Base-by-base conservation (phyloP, 2,888 invertebrate species). In the Nebria salina region DNA sequence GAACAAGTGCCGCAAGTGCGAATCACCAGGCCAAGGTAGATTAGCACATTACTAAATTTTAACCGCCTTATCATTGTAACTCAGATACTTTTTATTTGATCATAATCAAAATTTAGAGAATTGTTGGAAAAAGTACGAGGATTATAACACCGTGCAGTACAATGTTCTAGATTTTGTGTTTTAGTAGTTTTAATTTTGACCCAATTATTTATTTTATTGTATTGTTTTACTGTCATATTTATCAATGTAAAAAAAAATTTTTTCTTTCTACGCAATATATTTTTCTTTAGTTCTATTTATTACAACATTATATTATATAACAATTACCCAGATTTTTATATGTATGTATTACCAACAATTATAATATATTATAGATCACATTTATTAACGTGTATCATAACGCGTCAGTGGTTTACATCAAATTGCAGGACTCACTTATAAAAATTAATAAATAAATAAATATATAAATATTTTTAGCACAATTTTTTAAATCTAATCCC, bases 401-500 rank as follows among this genome's bases (percentile, higher is more conserved):
- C 43, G 20, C 20, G 20, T 20, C 9, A 43, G 43, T 43, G 43
- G 7, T 43, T 43, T 9, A 43, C 43, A 8, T 43, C 20, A 20
- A 20, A 20, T 20, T 20, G 20, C 20, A 43, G 43, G 7, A 43
- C 43, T 43, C 43, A 43, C 43, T 9, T 43, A 43, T 43, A 43
- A 43, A 20, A 20, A 20, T 20, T 20, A 20, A 20, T 20, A 20
- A 20, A 20, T 20, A 20, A 20, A 20, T 20, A 20, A 20, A 20
- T 20, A 20, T 20, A 20, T 20, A 20, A 20, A 20, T 20, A 20
- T 1, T 1, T 20, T 34, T 34, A 1, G 34, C 34, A 34, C 5
- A 34, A 34, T 5, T 34, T 4, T 34, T 34, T 34, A 34, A 34
- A 34, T 34, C 54, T 54, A 54, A 54, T 75, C 72, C 80, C 80